Evolutionary conservation across 2,888 invertebrate species (phyloP).

Genomic region (Yponomeuta cagnagella): DNA sequence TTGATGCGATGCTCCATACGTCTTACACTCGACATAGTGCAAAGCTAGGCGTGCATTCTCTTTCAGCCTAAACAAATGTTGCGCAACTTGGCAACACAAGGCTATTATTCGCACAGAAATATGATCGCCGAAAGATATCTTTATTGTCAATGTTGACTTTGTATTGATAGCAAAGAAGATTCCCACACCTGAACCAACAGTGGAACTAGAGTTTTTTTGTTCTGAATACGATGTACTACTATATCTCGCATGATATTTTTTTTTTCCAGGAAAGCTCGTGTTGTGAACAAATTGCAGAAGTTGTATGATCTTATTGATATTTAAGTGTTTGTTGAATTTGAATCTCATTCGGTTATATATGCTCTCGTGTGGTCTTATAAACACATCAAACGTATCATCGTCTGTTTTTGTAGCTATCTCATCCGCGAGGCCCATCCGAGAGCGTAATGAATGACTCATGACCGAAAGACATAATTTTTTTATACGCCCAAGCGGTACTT

Average conservation of each 20-base stretch:
- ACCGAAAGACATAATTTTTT: constrained; percentile 6
- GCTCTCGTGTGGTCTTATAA: constrained; percentile 1
- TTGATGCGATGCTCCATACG: background rate
- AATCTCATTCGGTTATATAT: background rate
- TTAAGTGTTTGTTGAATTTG: background rate
- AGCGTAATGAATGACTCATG: constrained; percentile 6
- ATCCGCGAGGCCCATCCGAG: background rate
- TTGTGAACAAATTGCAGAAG: background rate
- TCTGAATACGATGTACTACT: background rate
- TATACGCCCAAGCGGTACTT: background rate
- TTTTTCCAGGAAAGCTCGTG: background rate
- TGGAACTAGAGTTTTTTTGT: constrained; percentile 23
- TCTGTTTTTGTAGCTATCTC: background rate
- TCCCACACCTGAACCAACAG: constrained; percentile 65
- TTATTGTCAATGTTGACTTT: constrained; percentile 55
- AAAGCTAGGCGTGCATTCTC: background rate
- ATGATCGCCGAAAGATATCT: constrained; percentile 47
- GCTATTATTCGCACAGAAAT: constrained; percentile 54
- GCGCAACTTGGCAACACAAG: constrained; percentile 36
- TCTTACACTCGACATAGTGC: background rate
- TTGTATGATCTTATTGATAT: background rate
- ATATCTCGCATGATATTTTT: background rate
- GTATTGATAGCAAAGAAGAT: constrained; percentile 44
- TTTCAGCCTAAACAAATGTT: constrained; percentile 45
- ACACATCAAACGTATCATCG: background rate